Percentiles rank a stretch among this genome's conserved stretches.
Evolutionary conservation across 2,888 invertebrate genomes (phyloP).

Genomic region (Lasioglossum pauxillum): DNA sequence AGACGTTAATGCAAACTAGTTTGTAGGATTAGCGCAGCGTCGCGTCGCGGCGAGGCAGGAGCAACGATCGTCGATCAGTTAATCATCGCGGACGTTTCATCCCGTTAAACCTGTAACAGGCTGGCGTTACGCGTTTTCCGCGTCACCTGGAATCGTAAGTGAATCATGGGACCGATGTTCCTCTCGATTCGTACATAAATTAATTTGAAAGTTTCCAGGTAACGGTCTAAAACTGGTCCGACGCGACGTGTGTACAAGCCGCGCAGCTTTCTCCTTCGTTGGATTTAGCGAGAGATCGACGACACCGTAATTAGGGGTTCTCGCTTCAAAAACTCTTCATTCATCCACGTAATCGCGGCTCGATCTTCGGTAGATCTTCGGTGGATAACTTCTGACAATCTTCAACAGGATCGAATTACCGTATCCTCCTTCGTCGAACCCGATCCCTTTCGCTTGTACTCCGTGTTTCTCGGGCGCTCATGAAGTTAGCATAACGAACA

Average conservation of each 20-base stretch:
- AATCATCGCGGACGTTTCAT: background rate
- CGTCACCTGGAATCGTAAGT: constrained; percentile 14
- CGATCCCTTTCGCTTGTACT: background rate
- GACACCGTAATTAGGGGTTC: constrained; percentile 54
- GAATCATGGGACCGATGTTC: constrained; percentile 34
- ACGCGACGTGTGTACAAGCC: constrained; percentile 30
- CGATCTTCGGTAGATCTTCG: constrained; percentile 23
- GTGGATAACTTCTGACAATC: constrained; percentile 19
- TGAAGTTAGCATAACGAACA: background rate
- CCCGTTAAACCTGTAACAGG: background rate
- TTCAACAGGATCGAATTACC: constrained; percentile 42
- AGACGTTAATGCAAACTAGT: background rate
- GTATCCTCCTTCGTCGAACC: background rate
- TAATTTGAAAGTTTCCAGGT: constrained; percentile 66
- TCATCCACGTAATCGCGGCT: constrained; percentile 23
- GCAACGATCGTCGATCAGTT: background rate
- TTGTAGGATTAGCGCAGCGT: background rate
- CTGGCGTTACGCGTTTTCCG: background rate
- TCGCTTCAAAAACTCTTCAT: constrained; percentile 21
- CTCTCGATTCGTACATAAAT: constrained; percentile 23
- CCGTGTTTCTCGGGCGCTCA: background rate
- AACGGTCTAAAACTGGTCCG: constrained; percentile 46
- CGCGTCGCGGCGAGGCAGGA: too few relatives aligned
- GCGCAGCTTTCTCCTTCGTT: constrained; percentile 66
- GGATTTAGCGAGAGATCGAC: constrained; percentile 67